Evolutionary conservation across 2,113 vertebrate genomes (phyloP), one percentile per base, ranked within the genome.

Genomic region (Rhinolophus ferrumequinum): DNA sequence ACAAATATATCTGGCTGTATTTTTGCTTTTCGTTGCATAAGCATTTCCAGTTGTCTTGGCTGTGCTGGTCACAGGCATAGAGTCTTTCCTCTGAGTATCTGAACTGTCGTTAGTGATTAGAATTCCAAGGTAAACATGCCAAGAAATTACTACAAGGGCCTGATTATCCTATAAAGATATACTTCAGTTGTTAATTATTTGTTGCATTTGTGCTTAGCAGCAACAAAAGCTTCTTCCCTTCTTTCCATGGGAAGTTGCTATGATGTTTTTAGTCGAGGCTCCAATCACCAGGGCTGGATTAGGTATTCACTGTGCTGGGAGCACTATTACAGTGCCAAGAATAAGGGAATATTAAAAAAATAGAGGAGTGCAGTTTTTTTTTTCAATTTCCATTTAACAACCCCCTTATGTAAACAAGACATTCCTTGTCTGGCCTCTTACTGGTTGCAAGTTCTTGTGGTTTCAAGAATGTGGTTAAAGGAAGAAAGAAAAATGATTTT

Each of bases 181-280:
- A 88, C 80, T 88, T 83, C 50, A 56, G n/a, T 66, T 58, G 70
- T 91, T 95, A 88, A 70, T 81, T 86, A 77, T 92, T 91, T 95
- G 26, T 70, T 16, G 0, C 60, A 47, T 70, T 94, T 92, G 62
- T 54, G 18, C 52, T 92, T 69, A 35, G 44, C 76, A 91, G 54
- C 58, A 67, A 92, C 44, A 28, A 47, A 79, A 69, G 8, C 13
- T 88, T 44, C 33, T 84, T 58, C 50, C 64, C 77, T 81, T 82
- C 24, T 50, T 28, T 58, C 76, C 7, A 6, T 52, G 62, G 47
- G 62, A 96, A 97, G 62, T 83, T 90, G 44, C 0, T 4, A 60
- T 72, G 24, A 47, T 91, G 38, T 82, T 95, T 96, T 96, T 67
- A 38, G 33, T 76, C 15, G 18, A 79, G 76, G 56, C 76, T 60